Percentiles rank a stretch among this genome's conserved stretches.
These are phyloP conservation scores for Misgurnus anguillicaudatus DNA, from an alignment of 2,113 vertebrate species.

Conservation along the genomic window DNA sequence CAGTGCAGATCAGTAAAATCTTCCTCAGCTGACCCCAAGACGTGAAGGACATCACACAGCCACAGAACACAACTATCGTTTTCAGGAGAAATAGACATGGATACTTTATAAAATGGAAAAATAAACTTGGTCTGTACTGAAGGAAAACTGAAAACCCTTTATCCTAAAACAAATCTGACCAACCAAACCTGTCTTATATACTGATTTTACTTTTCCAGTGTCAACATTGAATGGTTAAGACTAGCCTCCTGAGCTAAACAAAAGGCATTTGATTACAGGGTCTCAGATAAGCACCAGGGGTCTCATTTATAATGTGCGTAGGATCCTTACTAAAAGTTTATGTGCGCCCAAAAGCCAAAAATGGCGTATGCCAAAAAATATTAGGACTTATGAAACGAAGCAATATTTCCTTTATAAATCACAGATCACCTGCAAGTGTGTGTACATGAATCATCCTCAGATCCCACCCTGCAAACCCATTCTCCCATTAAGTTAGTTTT, in stretches of 20 bases:
- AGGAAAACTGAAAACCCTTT: neutral
- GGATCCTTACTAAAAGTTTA: too few species aligned
- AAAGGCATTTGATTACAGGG: slow-evolving; percentile 20
- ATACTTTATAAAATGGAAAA: neutral
- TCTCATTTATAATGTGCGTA: too few species aligned
- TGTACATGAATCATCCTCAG: too few species aligned
- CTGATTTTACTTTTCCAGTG: neutral
- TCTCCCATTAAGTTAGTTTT: too few species aligned
- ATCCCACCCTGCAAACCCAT: too few species aligned
- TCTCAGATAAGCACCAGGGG: slow-evolving; percentile 41
- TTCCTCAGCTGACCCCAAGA: slow-evolving; percentile 21
- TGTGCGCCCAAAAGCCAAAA: too few species aligned
- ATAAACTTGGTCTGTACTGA: neutral
- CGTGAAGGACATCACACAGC: slow-evolving; percentile 21
- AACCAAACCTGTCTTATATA: neutral
- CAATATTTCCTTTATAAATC: too few species aligned
- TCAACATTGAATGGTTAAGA: slow-evolving; percentile 13
- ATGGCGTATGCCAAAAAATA: too few species aligned
- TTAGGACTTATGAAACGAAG: too few species aligned
- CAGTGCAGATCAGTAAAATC: slow-evolving; percentile 16
- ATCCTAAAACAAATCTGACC: neutral
- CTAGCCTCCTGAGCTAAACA: slow-evolving; percentile 5
- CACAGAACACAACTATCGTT: slow-evolving; percentile 18
- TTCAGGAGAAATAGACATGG: neutral
- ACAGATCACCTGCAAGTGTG: too few species aligned